Evolutionary conservation across 2,113 vertebrate genomes (phyloP).

Genomic region (Rhipidura dahli): DNA sequence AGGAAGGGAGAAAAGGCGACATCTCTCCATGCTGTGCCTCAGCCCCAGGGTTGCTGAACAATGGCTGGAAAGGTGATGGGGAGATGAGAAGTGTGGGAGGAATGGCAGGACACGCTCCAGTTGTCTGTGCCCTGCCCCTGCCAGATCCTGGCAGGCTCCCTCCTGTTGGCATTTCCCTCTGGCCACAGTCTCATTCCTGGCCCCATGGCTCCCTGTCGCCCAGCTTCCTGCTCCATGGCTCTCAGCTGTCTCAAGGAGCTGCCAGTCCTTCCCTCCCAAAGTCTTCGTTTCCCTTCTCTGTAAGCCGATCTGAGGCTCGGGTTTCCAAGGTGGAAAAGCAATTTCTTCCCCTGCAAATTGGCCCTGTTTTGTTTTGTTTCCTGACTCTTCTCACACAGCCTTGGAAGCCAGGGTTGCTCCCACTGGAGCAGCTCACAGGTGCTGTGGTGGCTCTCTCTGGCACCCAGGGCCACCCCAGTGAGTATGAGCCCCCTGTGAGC

Average conservation of each 20-base stretch:
- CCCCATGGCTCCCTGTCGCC: neutral
- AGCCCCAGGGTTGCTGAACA: neutral
- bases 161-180: neutral
- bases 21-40: neutral
- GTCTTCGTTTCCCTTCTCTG: neutral
- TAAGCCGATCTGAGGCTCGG: neutral
- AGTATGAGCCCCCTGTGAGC: rapidly evolving
- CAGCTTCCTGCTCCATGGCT: neutral
- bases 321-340: neutral
- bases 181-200: neutral
- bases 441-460: rapidly evolving
- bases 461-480: neutral
- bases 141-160: neutral
- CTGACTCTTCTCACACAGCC: neutral
- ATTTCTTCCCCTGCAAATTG: neutral
- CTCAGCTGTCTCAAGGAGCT: neutral
- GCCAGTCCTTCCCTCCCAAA: neutral
- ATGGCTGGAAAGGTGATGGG: neutral
- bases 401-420: neutral
- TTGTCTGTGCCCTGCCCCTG: neutral
- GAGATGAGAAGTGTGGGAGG: neutral
- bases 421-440: neutral
- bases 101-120: neutral
- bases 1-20: neutral
- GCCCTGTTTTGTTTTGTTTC: neutral